Conservation (phyloP, 2,888 invertebrate species). For the Glaucopsyche alexis region DNA sequence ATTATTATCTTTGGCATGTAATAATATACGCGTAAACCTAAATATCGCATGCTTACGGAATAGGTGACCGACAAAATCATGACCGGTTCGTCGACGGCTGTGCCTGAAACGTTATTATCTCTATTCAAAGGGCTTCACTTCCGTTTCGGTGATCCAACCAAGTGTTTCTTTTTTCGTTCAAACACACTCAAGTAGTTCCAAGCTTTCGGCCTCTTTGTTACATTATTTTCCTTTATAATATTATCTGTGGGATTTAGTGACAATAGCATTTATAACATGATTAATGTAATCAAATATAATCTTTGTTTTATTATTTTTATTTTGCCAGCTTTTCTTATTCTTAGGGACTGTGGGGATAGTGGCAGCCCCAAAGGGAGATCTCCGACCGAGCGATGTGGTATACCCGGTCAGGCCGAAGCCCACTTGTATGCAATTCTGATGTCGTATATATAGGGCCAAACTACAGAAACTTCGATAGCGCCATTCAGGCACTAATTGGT, state of each 20-base stretch:
- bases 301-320: background rate
- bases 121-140: conserved; percentile 67
- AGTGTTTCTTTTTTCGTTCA: conserved; percentile 61
- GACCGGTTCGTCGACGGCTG: conserved; percentile 53
- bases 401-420: no score
- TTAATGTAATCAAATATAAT: background rate
- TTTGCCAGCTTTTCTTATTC: background rate
- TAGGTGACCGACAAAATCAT: conserved; percentile 49
- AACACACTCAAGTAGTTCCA: conserved; percentile 42
- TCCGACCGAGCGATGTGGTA: no score
- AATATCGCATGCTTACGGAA: conserved; percentile 42
- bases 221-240: conserved; percentile 4
- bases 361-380: no score
- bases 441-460: no score
- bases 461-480: no score
- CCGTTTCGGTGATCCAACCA: conserved; percentile 61
- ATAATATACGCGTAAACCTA: no score
- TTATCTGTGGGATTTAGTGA: conserved; percentile 1
- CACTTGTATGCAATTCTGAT: no score
- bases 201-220: conserved; percentile 17
- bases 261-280: background rate
- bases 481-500: no score
- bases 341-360: no score
- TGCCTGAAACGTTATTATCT: conserved; percentile 72
- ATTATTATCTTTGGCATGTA: no score